Conservation (phyloP, 2,888 invertebrate genomes). For the Drosophila kambysellisi region DNA sequence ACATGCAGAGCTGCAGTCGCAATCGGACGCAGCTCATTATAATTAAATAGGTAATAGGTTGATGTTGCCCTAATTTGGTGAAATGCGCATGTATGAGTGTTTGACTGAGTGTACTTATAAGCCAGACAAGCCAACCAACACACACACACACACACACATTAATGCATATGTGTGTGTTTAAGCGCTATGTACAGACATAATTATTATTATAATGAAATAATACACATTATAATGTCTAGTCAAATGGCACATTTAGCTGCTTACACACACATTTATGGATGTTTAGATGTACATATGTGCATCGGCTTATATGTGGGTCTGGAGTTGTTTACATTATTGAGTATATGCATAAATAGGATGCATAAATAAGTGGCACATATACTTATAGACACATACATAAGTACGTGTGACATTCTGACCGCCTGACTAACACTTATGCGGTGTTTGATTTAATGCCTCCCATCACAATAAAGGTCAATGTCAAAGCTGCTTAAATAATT, state of each 20-base stretch:
- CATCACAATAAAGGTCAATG: slow-evolving; percentile 52
- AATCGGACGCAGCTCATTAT: slow-evolving; percentile 73
- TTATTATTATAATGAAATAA: slow-evolving; percentile 66
- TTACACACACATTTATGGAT: slow-evolving; percentile 24
- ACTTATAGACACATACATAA: slow-evolving; percentile 22
- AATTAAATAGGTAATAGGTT: slow-evolving; percentile 74
- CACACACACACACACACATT: slow-evolving; percentile 23
- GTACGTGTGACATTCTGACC: slow-evolving; percentile 18
- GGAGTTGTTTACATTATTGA: slow-evolving; percentile 55
- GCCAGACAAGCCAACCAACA: slow-evolving; percentile 35
- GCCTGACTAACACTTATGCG: slow-evolving; percentile 26
- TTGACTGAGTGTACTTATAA: slow-evolving; percentile 62
- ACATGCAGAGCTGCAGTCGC: slow-evolving; percentile 42
- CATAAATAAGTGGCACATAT: slow-evolving; percentile 17
- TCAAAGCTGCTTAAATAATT: slow-evolving; percentile 26
- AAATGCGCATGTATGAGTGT: slow-evolving; percentile 39
- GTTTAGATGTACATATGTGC: slow-evolving; percentile 28
- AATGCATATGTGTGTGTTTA: slow-evolving; percentile 11
- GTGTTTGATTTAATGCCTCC: slow-evolving; percentile 51
- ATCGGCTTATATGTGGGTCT: slow-evolving; percentile 24
- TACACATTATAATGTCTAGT: slow-evolving; percentile 70
- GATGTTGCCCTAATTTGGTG: slow-evolving; percentile 72
- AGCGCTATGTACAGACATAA: slow-evolving; percentile 35
- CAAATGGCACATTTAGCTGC: slow-evolving; percentile 49
- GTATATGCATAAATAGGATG: slow-evolving; percentile 20